Conservation (phyloP, 2,888 invertebrate genomes). For the Drosophila pseudotakahashii region DNA sequence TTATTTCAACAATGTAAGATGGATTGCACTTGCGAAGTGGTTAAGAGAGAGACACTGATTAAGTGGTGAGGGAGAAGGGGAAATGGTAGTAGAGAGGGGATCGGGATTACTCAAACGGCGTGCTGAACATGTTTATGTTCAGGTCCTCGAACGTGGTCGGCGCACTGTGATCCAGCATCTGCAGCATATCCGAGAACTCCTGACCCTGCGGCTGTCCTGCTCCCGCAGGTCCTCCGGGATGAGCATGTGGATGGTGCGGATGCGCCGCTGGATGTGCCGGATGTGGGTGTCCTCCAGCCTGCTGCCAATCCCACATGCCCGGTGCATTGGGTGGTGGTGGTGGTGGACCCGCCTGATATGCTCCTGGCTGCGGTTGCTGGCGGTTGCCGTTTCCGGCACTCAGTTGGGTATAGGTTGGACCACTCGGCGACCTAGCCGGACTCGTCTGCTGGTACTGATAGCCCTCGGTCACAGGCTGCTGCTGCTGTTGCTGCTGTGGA, state of each 20-base stretch:
- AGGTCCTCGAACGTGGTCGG: constrained; percentile 94
- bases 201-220: constrained; percentile 87
- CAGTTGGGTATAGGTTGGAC: constrained; percentile 92
- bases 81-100: background rate
- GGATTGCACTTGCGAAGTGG: constrained; percentile 66
- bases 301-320: constrained; percentile 93
- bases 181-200: constrained; percentile 96
- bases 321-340: constrained; percentile 71
- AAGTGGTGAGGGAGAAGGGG: background rate
- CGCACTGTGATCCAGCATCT: constrained; percentile 94
- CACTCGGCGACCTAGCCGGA: constrained; percentile 92
- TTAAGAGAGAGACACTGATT: constrained; percentile 10
- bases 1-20: constrained; percentile 65
- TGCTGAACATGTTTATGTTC: constrained; percentile 95
- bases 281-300: constrained; percentile 84
- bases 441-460: constrained; percentile 90
- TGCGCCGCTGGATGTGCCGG: constrained; percentile 78
- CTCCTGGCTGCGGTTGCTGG: constrained; percentile 85
- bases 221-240: constrained; percentile 84
- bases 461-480: constrained; percentile 89
- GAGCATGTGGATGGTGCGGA: constrained; percentile 77
- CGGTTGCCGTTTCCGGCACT: constrained; percentile 87
- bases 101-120: constrained; percentile 88
- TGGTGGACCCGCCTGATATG: constrained; percentile 83
- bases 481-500: constrained; percentile 79